Evolutionary conservation across 2,113 vertebrate genomes (phyloP).

Genomic region (Callopanchax toddi): DNA sequence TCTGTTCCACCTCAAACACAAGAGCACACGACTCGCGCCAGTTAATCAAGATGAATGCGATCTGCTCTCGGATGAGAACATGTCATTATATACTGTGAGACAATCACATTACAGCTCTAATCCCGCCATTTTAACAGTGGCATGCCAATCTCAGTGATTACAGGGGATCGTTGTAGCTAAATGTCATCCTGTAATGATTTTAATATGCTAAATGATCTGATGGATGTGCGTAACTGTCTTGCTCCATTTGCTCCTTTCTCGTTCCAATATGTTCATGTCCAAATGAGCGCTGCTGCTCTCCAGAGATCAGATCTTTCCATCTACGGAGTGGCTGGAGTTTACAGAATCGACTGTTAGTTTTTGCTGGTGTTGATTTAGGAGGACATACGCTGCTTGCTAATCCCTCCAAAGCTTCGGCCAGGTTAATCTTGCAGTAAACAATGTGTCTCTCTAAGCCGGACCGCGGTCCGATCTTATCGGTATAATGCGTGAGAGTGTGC

Average conservation of each 20-base stretch:
- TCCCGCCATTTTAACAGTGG: slow-evolving; percentile 20
- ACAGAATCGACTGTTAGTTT: slow-evolving; percentile 12
- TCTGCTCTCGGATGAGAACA: slow-evolving; percentile 34
- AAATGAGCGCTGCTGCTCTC: slow-evolving; percentile 23
- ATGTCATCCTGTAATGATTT: slow-evolving; percentile 56
- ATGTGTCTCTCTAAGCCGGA: slow-evolving; percentile 41
- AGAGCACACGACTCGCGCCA: slow-evolving; percentile 5
- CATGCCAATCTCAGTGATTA: slow-evolving; percentile 37
- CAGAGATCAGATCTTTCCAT: slow-evolving; percentile 9
- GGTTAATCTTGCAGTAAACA: slow-evolving; percentile 59
- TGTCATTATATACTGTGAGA: slow-evolving; percentile 41
- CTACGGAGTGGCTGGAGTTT: neutral
- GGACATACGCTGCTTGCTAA: slow-evolving; percentile 25
- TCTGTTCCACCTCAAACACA: slow-evolving; percentile 34
- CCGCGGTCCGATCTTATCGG: slow-evolving; percentile 47
- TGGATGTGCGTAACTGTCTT: slow-evolving; percentile 69
- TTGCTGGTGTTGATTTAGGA: slow-evolving; percentile 22
- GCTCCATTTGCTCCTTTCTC: slow-evolving; percentile 60
- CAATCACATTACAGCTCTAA: slow-evolving; percentile 47
- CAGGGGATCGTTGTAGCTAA: slow-evolving; percentile 33
- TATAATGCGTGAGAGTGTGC: slow-evolving; percentile 27
- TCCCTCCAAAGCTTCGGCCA: slow-evolving; percentile 44
- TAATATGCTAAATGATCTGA: slow-evolving; percentile 74
- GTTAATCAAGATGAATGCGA: slow-evolving; percentile 58
- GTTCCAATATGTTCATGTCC: slow-evolving; percentile 12